Conservation (phyloP, 1,140 invertebrate species). For the Drosophila kohkoa region DNA sequence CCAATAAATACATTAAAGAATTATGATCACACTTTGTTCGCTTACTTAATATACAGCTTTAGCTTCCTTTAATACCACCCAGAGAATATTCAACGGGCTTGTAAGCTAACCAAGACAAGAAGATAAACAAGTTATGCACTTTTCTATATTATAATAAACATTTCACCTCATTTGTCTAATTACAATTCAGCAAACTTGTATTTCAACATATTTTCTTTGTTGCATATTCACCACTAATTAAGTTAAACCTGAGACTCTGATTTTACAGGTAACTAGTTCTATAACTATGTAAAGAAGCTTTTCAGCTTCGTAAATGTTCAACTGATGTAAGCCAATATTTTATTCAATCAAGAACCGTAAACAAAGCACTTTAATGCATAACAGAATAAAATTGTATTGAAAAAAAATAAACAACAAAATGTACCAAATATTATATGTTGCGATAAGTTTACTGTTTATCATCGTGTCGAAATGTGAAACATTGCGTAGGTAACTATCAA, state of each 20-base stretch:
- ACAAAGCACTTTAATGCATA: background rate
- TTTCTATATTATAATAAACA: background rate
- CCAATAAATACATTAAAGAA: background rate
- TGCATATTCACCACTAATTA: slow-evolving; percentile 22
- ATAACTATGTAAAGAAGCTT: slow-evolving; percentile 22
- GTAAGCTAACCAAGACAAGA: too few species aligned
- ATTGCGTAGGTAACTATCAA: too few species aligned
- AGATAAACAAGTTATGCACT: background rate
- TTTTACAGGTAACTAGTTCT: slow-evolving; percentile 46
- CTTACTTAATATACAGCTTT: background rate
- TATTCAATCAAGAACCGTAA: slow-evolving; percentile 24
- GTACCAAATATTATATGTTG: too few species aligned
- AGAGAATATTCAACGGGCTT: background rate
- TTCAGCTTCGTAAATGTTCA: slow-evolving; percentile 31
- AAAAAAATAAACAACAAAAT: too few species aligned
- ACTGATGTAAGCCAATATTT: slow-evolving; percentile 4
- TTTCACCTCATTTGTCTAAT: background rate
- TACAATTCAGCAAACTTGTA: background rate
- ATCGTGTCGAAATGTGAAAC: too few species aligned
- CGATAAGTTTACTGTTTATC: too few species aligned
- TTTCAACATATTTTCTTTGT: background rate
- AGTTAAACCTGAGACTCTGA: background rate
- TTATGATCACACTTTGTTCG: background rate
- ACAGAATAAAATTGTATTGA: too few species aligned
- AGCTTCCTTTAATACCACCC: background rate